A percentile compares a stretch with the other conserved stretches of the same genome.
phyloP scores from a whole-genome alignment of 2,113 vertebrate species.

The Bungarus multicinctus region DNA sequence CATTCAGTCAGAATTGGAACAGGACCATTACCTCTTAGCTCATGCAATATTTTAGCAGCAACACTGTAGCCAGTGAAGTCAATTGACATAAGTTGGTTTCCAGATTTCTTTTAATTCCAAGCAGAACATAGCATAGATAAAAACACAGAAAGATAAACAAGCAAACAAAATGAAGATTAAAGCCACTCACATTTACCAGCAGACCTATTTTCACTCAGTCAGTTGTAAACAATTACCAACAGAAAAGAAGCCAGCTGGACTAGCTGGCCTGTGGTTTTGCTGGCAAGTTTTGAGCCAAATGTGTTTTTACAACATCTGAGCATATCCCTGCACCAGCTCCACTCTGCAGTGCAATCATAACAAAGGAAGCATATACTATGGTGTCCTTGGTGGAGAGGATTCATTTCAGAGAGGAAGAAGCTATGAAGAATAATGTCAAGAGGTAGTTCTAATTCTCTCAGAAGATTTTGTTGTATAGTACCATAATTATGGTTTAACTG shows the following conservation, averaged over 20 bases:
- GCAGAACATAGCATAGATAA: neutral
- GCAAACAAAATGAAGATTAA: neutral
- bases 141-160: neutral
- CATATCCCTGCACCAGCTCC: neutral
- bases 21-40: neutral
- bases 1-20: neutral
- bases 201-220: neutral
- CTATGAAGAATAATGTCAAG: neutral
- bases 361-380: neutral
- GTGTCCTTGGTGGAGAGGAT: neutral
- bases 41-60: neutral
- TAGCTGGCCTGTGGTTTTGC: neutral
- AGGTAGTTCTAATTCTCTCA: neutral
- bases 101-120: neutral
- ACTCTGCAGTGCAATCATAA: neutral
- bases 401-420: neutral
- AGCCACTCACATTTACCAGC: neutral
- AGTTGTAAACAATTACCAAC: neutral
- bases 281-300: neutral
- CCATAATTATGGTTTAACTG: neutral
- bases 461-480: neutral
- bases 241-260: neutral
- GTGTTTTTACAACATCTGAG: neutral
- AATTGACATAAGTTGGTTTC: neutral
- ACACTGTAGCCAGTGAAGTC: neutral